Evolutionary conservation across 2,797 vertebrate species (phyloP).

Genomic region (Eulemur rubriventer): DNA sequence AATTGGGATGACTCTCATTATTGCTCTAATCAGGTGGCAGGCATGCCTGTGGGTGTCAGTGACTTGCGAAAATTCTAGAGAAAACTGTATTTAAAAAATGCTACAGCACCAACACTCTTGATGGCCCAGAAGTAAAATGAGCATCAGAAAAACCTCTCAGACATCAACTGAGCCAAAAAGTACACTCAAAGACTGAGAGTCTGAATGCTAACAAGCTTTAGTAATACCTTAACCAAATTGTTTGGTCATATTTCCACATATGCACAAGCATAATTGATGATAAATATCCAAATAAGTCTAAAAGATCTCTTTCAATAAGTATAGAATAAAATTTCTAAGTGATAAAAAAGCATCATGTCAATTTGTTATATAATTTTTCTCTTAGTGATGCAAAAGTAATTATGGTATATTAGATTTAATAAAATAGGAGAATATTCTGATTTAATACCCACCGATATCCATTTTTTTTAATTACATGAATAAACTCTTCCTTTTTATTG

Average conservation of each 20-base stretch:
- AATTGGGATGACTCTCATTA: neutral
- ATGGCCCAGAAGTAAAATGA: neutral
- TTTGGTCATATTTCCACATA: neutral
- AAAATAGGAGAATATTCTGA: neutral
- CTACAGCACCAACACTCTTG: neutral
- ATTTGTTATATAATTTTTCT: neutral
- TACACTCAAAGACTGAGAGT: neutral
- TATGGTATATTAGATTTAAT: neutral
- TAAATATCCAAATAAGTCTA: neutral
- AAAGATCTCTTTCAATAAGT: neutral
- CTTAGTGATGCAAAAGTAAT: neutral
- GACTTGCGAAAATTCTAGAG: neutral
- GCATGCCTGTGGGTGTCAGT: neutral
- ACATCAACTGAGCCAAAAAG: neutral
- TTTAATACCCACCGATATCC: neutral
- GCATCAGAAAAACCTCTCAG: neutral
- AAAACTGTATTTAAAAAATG: neutral
- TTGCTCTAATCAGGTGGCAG: neutral
- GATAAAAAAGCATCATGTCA: neutral
- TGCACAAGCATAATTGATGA: neutral
- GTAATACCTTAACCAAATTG: neutral
- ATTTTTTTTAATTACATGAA: neutral
- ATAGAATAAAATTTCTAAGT: neutral
- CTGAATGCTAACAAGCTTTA: neutral
- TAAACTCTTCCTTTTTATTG: neutral